Conservation (phyloP, 1,140 invertebrate genomes). For the Tetramorium simillimum region DNA sequence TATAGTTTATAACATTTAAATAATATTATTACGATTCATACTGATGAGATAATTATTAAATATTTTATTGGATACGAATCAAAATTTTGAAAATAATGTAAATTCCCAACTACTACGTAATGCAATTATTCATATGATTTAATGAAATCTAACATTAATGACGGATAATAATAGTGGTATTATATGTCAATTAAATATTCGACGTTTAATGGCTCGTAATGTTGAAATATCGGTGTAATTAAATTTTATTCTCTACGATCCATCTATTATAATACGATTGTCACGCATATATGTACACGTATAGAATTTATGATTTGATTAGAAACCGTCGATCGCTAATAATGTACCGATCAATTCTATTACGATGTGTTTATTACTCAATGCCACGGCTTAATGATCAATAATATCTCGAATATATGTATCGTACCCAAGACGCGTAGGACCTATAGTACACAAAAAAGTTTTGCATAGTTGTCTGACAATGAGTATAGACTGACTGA, state of each 20-base stretch:
- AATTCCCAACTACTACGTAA: background rate
- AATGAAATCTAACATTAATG: constrained; percentile 9
- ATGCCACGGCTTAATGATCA: background rate
- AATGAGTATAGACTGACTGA: background rate
- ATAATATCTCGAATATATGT: background rate
- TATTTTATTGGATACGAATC: background rate
- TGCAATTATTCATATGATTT: background rate
- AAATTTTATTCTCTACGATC: constrained; percentile 17
- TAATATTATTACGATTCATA: background rate
- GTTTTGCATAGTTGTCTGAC: background rate
- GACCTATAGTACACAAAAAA: background rate
- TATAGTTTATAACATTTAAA: background rate
- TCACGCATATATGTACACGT: background rate
- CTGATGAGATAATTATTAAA: background rate
- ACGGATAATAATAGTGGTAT: background rate
- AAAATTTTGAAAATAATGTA: background rate
- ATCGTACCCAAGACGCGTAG: background rate
- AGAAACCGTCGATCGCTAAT: background rate
- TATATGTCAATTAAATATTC: constrained; percentile 11
- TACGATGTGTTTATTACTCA: constrained; percentile 23
- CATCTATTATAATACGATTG: background rate
- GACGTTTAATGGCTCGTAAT: background rate
- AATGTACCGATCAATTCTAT: background rate
- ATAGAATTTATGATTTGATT: constrained; percentile 19
- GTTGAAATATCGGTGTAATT: background rate